phyloP scores from a whole-genome alignment of 2,888 invertebrate species.

The Thera obeliscata region DNA sequence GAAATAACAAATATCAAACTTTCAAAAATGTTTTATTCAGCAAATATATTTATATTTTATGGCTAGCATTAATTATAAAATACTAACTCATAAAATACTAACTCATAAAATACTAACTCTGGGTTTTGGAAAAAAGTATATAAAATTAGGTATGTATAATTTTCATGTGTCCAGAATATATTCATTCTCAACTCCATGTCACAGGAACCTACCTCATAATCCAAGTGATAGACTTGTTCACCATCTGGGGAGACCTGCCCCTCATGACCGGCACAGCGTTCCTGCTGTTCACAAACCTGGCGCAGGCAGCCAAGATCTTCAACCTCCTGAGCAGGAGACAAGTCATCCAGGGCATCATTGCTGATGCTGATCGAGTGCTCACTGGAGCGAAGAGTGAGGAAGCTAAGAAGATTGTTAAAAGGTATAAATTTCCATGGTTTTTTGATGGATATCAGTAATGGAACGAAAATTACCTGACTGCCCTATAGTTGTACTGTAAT shows the following conservation, averaged over 20 bases:
- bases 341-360: constrained; percentile 58
- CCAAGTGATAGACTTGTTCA: constrained; percentile 74
- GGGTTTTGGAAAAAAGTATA: no score
- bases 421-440: constrained; percentile 45
- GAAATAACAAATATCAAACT: no score
- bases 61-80: no score
- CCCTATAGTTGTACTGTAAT: no score
- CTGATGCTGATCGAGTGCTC: constrained; percentile 55
- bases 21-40: no score
- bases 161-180: no score
- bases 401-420: constrained; percentile 59
- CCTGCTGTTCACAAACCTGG: constrained; percentile 75
- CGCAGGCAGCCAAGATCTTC: constrained; percentile 70
- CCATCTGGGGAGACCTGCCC: constrained; percentile 76
- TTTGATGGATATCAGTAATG: not conserved
- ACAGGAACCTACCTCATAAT: constrained; percentile 72
- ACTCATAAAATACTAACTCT: no score
- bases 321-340: constrained; percentile 58
- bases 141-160: no score
- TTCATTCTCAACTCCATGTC: not conserved
- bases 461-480: no score
- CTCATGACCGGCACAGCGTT: constrained; percentile 77
- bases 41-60: no score
- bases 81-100: no score
- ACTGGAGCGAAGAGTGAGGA: constrained; percentile 46